Conservation (phyloP, 2,113 vertebrate species). For the Cryptoleucopteryx plumbea region DNA sequence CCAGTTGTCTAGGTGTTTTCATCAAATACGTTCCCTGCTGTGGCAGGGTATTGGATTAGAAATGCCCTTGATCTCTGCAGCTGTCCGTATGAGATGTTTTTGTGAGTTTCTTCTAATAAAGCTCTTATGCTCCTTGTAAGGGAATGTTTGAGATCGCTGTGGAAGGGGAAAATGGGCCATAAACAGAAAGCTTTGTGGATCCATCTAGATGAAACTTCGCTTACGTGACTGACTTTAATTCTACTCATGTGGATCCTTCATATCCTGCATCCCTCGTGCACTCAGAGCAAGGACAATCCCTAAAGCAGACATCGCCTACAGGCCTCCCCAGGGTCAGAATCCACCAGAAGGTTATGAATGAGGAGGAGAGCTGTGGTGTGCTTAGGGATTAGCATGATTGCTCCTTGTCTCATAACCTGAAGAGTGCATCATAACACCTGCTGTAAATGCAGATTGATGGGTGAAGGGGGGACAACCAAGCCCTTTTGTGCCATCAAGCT, state of each 20-base stretch:
- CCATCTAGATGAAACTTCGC: background rate
- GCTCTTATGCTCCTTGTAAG: background rate
- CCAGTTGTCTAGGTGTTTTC: background rate
- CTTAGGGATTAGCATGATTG: background rate
- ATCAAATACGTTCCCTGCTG: background rate
- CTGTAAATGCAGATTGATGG: background rate
- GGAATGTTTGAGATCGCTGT: background rate
- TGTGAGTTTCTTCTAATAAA: background rate
- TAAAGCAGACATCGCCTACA: background rate
- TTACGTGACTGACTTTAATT: background rate
- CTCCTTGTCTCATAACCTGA: background rate
- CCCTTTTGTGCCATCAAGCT: background rate
- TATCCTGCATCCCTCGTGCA: background rate
- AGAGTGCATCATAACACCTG: background rate
- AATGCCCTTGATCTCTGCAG: background rate
- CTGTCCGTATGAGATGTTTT: background rate
- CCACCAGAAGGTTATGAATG: background rate
- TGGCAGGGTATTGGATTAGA: background rate
- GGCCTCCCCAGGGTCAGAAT: background rate
- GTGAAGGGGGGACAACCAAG: background rate
- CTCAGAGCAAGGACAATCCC: background rate
- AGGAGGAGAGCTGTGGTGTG: background rate
- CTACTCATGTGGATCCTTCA: background rate
- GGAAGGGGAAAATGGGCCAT: background rate
- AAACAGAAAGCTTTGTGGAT: background rate